Base-by-base conservation (phyloP, 1,140 invertebrate species). In the Zaprionus tsacasi region DNA sequence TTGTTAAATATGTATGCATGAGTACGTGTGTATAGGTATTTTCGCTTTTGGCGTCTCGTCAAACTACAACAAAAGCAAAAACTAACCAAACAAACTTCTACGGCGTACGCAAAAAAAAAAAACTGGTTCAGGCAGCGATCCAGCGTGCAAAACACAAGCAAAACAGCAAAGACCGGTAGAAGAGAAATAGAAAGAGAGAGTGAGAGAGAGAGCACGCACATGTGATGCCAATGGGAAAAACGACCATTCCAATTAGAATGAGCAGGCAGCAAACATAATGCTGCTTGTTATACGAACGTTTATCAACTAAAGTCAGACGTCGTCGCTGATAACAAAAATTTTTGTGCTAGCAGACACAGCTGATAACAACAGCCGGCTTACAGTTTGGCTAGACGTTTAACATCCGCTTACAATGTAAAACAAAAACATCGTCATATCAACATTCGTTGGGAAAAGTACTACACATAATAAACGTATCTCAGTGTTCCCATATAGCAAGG, bases 271-370 rank as follows among this genome's bases (percentile, higher is more conserved):
- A 54, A 58, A 57, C 60, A 67, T 65, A 30, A 64, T 67, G 52
- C 21, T n/a, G 50, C 58, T 43, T 43, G 40, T 45, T 45, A 7
- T 7, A 10, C 33, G 52, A 35, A 71, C 52, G 54, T 69, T 87
- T 86, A 86, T 82, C 82, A 79, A 71, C 21, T 30, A 82, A 88
- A 58, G 83, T 82, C 82, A 86, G 76, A 82, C 65, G 45, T 8
- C 70, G 54, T 5, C 3, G 45, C 72, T 88, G 82, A 86, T 86
- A 86, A 73, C 65, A 45, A 6, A 45, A 1, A 67, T 50, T 70
- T 57, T 40, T 55, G 38, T 69, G 52, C 45, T 55, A 58, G 59
- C 67, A 63, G 54, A 52, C 35, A 43, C 27, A 12, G 40, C 57
- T 77, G 77, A 80, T 83, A 61, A 80, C 4, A 25, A 25, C 45